Percentiles rank a stretch among this genome's conserved stretches.
These are phyloP conservation scores for Ivindomyrus marchei DNA, from an alignment of 2,113 vertebrate species.

Conservation along the genomic window DNA sequence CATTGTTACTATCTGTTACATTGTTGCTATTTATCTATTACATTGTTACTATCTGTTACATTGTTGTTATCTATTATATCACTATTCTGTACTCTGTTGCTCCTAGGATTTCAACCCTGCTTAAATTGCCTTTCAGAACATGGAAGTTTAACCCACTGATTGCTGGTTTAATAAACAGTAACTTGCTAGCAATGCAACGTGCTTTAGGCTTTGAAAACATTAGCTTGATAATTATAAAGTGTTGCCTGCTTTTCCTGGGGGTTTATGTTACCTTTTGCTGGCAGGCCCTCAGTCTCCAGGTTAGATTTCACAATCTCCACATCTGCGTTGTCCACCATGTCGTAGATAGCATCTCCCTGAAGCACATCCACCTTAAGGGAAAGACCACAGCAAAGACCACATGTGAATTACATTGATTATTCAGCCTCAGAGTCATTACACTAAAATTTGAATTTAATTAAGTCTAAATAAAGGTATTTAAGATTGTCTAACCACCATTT, in stretches of 20 bases:
- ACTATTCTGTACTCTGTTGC: background rate
- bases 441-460: background rate
- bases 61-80: background rate
- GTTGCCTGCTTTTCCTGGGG: background rate
- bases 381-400: background rate
- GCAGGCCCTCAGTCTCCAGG: constrained; percentile 32
- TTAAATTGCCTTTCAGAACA: background rate
- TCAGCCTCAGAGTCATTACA: background rate
- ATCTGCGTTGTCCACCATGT: constrained; percentile 50
- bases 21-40: background rate
- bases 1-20: background rate
- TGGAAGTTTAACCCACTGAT: background rate
- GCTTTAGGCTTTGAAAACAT: background rate
- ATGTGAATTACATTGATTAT: background rate
- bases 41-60: background rate
- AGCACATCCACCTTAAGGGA: constrained; percentile 56
- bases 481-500: background rate
- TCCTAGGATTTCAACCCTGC: background rate
- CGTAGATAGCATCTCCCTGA: constrained; percentile 55
- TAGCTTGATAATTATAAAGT: background rate
- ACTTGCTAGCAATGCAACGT: background rate
- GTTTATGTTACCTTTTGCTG: constrained; percentile 42
- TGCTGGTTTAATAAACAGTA: background rate
- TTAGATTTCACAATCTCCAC: constrained; percentile 35
- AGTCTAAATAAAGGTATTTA: background rate